Percentiles rank a stretch among this genome's conserved stretches.
phyloP scores from a whole-genome alignment of 1,140 invertebrate species.

The Drosophila sechellia region DNA sequence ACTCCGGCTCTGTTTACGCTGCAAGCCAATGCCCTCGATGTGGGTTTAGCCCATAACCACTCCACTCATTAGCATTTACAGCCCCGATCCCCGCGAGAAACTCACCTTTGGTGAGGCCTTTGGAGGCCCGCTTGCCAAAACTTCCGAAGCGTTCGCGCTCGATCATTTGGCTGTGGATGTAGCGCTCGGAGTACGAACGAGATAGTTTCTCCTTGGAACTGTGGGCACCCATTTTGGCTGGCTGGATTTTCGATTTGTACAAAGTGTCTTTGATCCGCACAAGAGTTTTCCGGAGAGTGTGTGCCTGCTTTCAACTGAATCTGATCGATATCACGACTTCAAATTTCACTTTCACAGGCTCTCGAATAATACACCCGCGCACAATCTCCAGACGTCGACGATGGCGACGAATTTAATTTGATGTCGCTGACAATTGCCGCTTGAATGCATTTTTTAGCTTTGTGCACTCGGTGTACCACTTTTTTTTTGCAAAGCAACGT shows the following conservation, averaged over 20 bases:
- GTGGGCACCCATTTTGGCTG: conserved; percentile 88
- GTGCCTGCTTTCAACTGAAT: conserved; percentile 2
- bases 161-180: conserved; percentile 82
- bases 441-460: conserved; percentile 60
- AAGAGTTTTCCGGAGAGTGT: conserved; percentile 30
- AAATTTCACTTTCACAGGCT: conserved; percentile 69
- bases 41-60: conserved; percentile 12
- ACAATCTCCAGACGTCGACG: conserved; percentile 57
- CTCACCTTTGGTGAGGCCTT: conserved; percentile 77
- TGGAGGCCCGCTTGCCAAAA: conserved; percentile 85
- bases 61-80: conserved; percentile 31
- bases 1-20: conserved; percentile 5
- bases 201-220: conserved; percentile 89
- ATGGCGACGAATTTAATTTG: conserved; percentile 66
- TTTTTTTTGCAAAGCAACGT: conserved; percentile 28
- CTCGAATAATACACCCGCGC: conserved; percentile 56
- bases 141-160: conserved; percentile 87
- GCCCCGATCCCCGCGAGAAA: conserved; percentile 3
- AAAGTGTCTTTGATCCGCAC: conserved; percentile 3
- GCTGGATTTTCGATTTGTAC: conserved; percentile 4
- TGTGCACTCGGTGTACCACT: conserved; percentile 11
- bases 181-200: conserved; percentile 86
- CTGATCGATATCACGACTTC: conserved; percentile 53
- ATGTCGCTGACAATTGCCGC: conserved; percentile 68
- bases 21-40: conserved; percentile 20